Percentiles rank a stretch among this genome's conserved stretches.
These are phyloP conservation scores for Typhlichthys subterraneus DNA, from an alignment of 2,797 vertebrate species.

Conservation along the genomic window DNA sequence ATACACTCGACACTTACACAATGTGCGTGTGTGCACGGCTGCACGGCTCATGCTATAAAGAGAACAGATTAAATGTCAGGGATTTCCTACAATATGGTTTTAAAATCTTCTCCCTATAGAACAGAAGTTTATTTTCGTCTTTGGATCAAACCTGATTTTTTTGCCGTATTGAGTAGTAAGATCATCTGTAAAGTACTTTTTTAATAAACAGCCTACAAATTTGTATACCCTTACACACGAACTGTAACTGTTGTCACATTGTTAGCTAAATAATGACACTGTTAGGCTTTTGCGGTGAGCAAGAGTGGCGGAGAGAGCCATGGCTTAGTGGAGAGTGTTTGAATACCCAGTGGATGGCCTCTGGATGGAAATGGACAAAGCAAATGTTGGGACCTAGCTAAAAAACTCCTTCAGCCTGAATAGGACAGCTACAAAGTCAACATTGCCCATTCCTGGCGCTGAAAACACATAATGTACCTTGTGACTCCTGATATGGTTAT, in stretches of 20 bases:
- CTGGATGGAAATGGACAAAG: constrained; percentile 49
- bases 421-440: constrained; percentile 42
- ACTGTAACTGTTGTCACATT: background rate
- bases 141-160: no score
- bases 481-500: background rate
- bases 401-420: constrained; percentile 10
- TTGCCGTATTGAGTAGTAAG: no score
- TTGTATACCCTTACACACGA: background rate
- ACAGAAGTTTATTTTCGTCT: no score
- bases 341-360: constrained; percentile 26
- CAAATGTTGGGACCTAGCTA: constrained; percentile 30
- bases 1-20: background rate
- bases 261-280: background rate
- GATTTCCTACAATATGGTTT: no score
- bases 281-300: background rate
- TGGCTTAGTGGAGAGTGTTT: constrained; percentile 25
- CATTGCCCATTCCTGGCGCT: constrained; percentile 17
- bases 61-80: no score
- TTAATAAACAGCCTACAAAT: no score
- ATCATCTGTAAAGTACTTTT: no score
- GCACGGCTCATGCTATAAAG: no score
- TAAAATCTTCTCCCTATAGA: no score
- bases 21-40: no score
- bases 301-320: background rate
- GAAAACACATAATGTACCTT: background rate